Evolutionary conservation across 2,113 vertebrate genomes (phyloP).

Genomic region (Triplophysa siluroides): DNA sequence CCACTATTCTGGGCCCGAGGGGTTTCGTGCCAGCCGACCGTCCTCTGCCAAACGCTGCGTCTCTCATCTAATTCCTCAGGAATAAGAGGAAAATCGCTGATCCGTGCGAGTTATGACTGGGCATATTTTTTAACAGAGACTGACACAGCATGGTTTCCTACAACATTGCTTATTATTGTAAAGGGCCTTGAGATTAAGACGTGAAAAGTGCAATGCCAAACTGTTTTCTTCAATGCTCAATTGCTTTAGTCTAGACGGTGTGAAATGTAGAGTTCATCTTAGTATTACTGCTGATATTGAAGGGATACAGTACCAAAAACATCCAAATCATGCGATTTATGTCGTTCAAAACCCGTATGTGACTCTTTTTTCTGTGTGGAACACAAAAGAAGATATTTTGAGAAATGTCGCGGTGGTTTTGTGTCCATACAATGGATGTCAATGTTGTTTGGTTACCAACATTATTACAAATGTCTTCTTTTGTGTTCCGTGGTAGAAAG

Average conservation of each 20-base stretch:
- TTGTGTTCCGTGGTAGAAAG: too few species aligned
- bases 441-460: too few species aligned
- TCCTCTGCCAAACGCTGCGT: slow-evolving; percentile 39
- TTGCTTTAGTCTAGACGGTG: slow-evolving; percentile 21
- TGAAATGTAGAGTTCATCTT: background rate
- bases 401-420: too few species aligned
- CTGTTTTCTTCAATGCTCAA: background rate
- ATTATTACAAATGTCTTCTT: too few species aligned
- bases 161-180: background rate
- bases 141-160: slow-evolving; percentile 2
- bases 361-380: too few species aligned
- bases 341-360: too few species aligned
- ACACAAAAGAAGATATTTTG: too few species aligned
- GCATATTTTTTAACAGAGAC: slow-evolving; percentile 19
- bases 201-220: background rate
- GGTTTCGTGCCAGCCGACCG: slow-evolving; percentile 46
- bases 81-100: slow-evolving; percentile 34
- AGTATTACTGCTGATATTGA: background rate
- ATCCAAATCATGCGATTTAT: too few species aligned
- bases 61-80: slow-evolving; percentile 38
- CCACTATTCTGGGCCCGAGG: slow-evolving; percentile 59
- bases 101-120: slow-evolving; percentile 26
- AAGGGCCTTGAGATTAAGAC: background rate
- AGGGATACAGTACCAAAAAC: background rate
- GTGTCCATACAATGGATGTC: too few species aligned